A percentile compares a stretch with the other conserved stretches of the same genome.
These are phyloP conservation scores for Dicroscelio sp. DNA, from an alignment of 2,888 invertebrate species.

Conservation along the genomic window DNA sequence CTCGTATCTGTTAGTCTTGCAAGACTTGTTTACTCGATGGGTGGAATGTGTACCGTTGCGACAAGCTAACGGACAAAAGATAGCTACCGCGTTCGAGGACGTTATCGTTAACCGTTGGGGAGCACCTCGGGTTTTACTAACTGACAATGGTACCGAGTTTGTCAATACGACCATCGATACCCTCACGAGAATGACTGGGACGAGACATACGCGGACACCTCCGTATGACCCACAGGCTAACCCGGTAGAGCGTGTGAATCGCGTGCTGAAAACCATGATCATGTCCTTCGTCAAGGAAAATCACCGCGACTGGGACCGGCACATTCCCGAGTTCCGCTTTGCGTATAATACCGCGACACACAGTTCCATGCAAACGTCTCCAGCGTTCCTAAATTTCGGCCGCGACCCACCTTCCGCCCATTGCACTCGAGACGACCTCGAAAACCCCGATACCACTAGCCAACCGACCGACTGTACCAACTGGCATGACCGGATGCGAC, in stretches of 20 bases:
- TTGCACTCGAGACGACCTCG: neutral
- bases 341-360: neutral
- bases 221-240: slow-evolving; percentile 7
- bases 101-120: slow-evolving; percentile 77
- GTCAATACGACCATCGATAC: slow-evolving; percentile 31
- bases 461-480: no score
- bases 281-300: neutral
- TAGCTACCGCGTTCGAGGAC: slow-evolving; percentile 70
- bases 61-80: slow-evolving; percentile 68
- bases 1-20: slow-evolving; percentile 62
- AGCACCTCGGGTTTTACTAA: slow-evolving; percentile 72
- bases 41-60: slow-evolving; percentile 61
- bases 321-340: neutral
- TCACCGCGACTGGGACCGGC: neutral
- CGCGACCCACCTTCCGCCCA: neutral
- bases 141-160: slow-evolving; percentile 85
- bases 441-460: no score
- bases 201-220: neutral
- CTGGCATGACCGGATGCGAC: neutral
- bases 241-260: neutral
- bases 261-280: neutral
- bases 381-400: neutral
- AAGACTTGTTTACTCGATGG: slow-evolving; percentile 80
- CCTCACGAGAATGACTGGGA: neutral
- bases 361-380: neutral